Evolutionary conservation across 23 tunicate species (phyloP), one percentile per base, ranked within the genome.

Genomic region (Trididemnum miniatum): DNA sequence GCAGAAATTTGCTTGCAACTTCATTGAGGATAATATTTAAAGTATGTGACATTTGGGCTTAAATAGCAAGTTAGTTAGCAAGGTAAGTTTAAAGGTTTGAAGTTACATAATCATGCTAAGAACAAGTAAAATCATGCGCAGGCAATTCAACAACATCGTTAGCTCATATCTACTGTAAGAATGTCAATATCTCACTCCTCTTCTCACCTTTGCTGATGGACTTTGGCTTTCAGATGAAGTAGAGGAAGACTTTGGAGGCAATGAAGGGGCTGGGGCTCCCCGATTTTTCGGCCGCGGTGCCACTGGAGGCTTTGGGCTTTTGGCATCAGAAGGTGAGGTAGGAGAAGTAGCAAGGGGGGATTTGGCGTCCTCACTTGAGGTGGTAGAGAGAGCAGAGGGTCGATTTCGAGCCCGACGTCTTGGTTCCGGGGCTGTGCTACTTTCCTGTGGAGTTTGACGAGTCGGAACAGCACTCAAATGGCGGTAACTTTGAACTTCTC

Each of bases 381-480:
- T 71, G 5, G 86, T 32, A 3, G 75, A 37, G 5, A 69, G 7
- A 18, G 75, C 66, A 32, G 79, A 51, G 20, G 80, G 83, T 1
- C 89, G 89, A 44, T 71, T 85, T 31, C 89, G 82, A 1, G 72
- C 2, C 7, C 83, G 77, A 1, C 77, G 60, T 29, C 77, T 52
- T 29, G 83, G 82, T 65, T 77, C 67, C 0, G 81, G 74, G 20
- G 3, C 60, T 2, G 38, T 2, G 66, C 24, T 2, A 22, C 67
- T 57, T 52, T 52, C 44, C 2, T 36, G 80, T 59, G 73, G 33
- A 4, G 26, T 22, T 18, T 59, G 62, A 9, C 77, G 54, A 18
- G 63, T 76, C 49, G 89, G 89, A 0, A 85, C 89, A 9, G 67
- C 89, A 38, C 89, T 85, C 33, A 85, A 44, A 7, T 85, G 82